Conservation (phyloP, 2,888 invertebrate genomes). For the Agrochola lychnidis region DNA sequence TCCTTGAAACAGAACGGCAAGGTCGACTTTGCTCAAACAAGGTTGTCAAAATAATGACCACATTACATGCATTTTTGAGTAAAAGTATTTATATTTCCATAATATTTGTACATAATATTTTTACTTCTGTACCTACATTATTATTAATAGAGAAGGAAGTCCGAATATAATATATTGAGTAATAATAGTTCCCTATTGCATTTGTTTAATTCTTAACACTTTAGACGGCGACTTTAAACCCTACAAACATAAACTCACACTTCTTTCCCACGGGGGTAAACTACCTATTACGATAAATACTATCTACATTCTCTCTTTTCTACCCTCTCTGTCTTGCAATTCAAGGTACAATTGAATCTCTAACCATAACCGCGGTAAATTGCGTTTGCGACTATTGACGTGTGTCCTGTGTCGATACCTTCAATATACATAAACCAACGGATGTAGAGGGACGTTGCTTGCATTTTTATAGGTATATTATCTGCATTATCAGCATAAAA, state of each 20-base stretch:
- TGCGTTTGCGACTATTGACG: constrained; percentile 3
- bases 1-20: no score
- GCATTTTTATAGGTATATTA: constrained; percentile 2
- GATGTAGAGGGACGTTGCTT: constrained; percentile 6
- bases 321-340: no score
- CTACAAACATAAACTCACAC: no score
- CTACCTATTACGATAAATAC: no score
- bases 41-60: no score
- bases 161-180: background rate
- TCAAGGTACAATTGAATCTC: background rate
- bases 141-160: background rate
- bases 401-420: background rate
- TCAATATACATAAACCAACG: background rate
- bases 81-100: no score
- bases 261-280: no score
- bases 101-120: no score
- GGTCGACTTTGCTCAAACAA: no score
- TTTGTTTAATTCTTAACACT: background rate
- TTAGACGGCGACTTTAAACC: background rate
- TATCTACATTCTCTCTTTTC: no score
- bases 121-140: background rate
- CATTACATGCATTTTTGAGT: no score
- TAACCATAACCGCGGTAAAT: background rate
- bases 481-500: background rate
- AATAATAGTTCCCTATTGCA: background rate